Conservation (phyloP, 2,113 vertebrate genomes). For the Romanogobio albipinnatus region DNA sequence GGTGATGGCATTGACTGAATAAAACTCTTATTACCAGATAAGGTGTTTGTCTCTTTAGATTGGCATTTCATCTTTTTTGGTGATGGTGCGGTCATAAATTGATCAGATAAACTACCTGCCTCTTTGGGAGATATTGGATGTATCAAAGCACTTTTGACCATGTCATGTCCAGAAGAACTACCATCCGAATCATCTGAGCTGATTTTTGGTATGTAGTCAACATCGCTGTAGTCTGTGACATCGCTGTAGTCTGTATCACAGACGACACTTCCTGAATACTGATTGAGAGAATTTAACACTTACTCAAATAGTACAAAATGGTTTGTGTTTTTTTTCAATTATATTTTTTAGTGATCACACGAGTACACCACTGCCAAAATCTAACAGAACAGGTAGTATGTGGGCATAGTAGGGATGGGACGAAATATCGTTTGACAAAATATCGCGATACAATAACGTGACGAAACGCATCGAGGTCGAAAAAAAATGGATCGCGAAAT, state of each 20-base stretch:
- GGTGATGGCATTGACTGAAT: background rate
- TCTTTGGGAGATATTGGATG: background rate
- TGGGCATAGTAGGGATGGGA: too few relatives aligned
- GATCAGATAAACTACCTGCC: too few relatives aligned
- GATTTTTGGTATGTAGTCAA: background rate
- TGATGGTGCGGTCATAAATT: background rate
- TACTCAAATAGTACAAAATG: too few relatives aligned
- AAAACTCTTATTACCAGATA: background rate
- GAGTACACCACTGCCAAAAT: too few relatives aligned
- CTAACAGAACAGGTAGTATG: too few relatives aligned
- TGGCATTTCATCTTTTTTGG: background rate
- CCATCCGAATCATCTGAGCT: background rate
- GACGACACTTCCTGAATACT: background rate
- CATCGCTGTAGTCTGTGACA: background rate
- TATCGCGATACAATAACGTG: too few relatives aligned
- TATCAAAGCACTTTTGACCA: background rate
- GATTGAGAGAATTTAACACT: background rate
- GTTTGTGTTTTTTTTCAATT: too few relatives aligned
- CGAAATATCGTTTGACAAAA: too few relatives aligned
- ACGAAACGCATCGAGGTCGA: too few relatives aligned
- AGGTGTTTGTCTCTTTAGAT: background rate
- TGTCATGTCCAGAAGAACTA: background rate
- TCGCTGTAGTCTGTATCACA: background rate
- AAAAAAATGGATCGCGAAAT: too few relatives aligned
- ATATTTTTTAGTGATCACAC: too few relatives aligned